Evolutionary conservation across 2,888 invertebrate species (phyloP), one percentile per base, ranked within the genome.

Genomic region (Cactoblastis cactorum): DNA sequence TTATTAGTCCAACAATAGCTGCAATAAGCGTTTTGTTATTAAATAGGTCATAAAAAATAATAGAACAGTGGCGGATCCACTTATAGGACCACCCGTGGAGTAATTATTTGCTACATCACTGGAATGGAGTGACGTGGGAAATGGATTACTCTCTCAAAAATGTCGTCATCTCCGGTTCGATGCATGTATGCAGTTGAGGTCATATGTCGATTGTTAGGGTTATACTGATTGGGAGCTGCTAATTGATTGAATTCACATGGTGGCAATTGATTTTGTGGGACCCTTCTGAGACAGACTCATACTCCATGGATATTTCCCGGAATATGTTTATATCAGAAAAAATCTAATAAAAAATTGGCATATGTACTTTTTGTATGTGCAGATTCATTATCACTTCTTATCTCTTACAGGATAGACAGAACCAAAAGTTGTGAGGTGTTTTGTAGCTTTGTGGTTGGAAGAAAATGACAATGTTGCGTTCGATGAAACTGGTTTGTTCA

Each of bases 31-130:
- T 15, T 37, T 35, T 47, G 17, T 33, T 17, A 37, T 33, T 39
- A 41, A 41, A 32, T 37, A 43, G 34, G 37, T 24, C 14, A 19
- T 47, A 35, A 49, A 41, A 32, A 14, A 18, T 41, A 48, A 45
- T 24, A 49, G 51, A 57, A 50, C 53, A 54, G 59, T 54, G 47
- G 55, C 50, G 34, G 47, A 56, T 58, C 51, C 55, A 53, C 53
- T 53, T 56, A 56, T 57, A 63, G 51, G 82, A 77, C 84, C 84
- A 76, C 84, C 83, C 80, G 79, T 63, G 52, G 83, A 51, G 74
- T 64, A 69, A 77, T 74, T 77, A 76, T 80, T 74, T 67, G 67
- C 67, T 67, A 63, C 73, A 68, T 76, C 72, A 71, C 61, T 45
- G 52, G 35, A 49, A 56, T 56, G 55, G 58, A 69, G 66, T 67